phyloP scores from a whole-genome alignment of 92 coral and sea anemone genomes.

The Epizoanthus illoricatus region DNA sequence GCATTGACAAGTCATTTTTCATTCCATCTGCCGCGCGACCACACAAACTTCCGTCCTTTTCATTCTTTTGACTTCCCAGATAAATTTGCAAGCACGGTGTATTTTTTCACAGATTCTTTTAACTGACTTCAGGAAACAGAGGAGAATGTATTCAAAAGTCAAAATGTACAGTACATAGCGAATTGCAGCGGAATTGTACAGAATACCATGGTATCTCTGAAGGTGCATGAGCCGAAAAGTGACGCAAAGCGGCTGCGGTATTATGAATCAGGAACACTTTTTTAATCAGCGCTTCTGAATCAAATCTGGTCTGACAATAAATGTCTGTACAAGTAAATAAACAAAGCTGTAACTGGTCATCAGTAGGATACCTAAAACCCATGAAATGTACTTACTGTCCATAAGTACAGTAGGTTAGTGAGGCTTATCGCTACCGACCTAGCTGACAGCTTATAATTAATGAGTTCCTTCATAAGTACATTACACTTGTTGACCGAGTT shows the following conservation, averaged over 20 bases:
- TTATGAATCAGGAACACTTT: not conserved
- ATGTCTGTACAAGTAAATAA: constrained; percentile 13
- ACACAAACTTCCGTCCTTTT: not conserved
- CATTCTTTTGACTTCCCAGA: not conserved
- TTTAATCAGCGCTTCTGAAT: not conserved
- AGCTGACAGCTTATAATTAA: constrained; percentile 17
- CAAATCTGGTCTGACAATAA: not conserved
- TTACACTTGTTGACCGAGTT: not conserved
- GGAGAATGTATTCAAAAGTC: no score
- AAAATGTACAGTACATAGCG: no score
- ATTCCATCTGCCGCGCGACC: constrained; percentile 31
- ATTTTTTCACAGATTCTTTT: not conserved
- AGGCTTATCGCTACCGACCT: constrained; percentile 3
- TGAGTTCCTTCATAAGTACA: constrained; percentile 19
- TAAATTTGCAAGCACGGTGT: not conserved
- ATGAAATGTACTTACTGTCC: not conserved
- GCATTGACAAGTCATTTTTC: constrained; percentile 39
- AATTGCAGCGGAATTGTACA: no score
- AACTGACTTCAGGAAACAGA: no score
- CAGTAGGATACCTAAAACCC: constrained; percentile 11
- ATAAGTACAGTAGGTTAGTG: not conserved
- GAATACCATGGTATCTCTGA: no score
- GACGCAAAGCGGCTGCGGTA: not conserved
- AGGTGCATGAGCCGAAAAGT: not conserved
- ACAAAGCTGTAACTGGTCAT: not conserved